phyloP scores from a whole-genome alignment of 92 coral and sea anemone species.

The Porites lobata region DNA sequence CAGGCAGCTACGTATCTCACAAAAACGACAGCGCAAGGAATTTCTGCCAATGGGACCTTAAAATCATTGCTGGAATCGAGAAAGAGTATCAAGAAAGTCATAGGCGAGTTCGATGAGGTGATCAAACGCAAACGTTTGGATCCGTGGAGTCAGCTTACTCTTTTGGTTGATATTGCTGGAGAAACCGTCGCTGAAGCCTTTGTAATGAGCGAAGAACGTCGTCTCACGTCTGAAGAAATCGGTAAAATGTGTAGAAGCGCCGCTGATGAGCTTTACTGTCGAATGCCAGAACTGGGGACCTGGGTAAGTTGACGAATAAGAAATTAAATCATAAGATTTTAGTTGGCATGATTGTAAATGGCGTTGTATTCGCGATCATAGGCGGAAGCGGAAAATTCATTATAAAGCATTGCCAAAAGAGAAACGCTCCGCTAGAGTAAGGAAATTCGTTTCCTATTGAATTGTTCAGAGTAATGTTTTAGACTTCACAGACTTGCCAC shows the following conservation, averaged over 20 bases:
- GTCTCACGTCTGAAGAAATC: background rate
- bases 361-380: too few species aligned
- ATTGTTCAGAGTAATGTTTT: too few species aligned
- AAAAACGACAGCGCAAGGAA: background rate
- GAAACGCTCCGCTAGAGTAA: too few species aligned
- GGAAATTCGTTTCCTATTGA: too few species aligned
- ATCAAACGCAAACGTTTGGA: background rate
- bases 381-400: too few species aligned
- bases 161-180: conserved; percentile 17
- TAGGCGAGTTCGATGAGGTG: background rate
- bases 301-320: conserved; percentile 18
- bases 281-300: conserved; percentile 10
- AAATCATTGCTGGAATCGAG: conserved; percentile 3
- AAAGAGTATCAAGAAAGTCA: background rate
- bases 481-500: too few species aligned
- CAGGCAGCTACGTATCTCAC: background rate
- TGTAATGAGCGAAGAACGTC: background rate
- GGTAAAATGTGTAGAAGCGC: background rate
- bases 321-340: too few species aligned
- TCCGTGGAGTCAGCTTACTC: background rate
- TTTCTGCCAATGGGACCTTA: background rate
- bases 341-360: too few species aligned
- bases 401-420: too few species aligned
- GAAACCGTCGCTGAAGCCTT: background rate
- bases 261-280: conserved; percentile 17